A percentile compares a stretch with the other conserved stretches of the same genome.
phyloP scores from a whole-genome alignment of 2,113 vertebrate species.

The Alligator sinensis region DNA sequence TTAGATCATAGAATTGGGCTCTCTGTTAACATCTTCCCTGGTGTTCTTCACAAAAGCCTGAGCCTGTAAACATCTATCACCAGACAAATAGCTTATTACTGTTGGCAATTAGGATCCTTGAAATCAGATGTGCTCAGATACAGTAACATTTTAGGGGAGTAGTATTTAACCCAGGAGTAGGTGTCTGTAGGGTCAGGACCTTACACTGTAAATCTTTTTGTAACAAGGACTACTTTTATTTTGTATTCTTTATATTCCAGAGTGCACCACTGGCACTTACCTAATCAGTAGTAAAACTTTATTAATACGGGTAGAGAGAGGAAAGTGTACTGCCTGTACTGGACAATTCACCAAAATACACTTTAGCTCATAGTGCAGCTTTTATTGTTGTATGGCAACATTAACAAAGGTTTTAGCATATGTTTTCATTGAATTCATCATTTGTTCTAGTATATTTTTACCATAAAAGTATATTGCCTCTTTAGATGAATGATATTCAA shows the following conservation, averaged over 20 bases:
- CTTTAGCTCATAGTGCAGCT: neutral
- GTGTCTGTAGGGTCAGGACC: neutral
- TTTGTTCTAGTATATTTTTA: slow-evolving; percentile 18
- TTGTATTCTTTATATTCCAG: neutral
- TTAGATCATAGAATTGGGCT: neutral
- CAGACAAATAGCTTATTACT: neutral
- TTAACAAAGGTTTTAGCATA: slow-evolving; percentile 13
- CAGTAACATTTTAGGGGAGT: neutral
- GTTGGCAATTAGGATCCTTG: neutral
- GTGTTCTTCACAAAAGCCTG: neutral
- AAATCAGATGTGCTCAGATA: neutral
- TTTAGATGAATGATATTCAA: neutral
- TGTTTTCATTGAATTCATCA: slow-evolving; percentile 34
- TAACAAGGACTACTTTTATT: neutral
- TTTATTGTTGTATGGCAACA: slow-evolving; percentile 7
- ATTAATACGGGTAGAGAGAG: neutral
- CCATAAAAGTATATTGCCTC: neutral
- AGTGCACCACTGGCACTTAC: neutral
- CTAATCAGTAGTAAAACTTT: neutral
- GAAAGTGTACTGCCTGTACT: neutral
- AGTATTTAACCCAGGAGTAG: neutral
- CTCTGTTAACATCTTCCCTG: neutral
- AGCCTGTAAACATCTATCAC: neutral
- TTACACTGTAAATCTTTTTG: neutral
- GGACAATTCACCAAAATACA: slow-evolving; percentile 15